Evolutionary conservation across 2,797 vertebrate genomes (phyloP).

Genomic region (Lutra lutra): DNA sequence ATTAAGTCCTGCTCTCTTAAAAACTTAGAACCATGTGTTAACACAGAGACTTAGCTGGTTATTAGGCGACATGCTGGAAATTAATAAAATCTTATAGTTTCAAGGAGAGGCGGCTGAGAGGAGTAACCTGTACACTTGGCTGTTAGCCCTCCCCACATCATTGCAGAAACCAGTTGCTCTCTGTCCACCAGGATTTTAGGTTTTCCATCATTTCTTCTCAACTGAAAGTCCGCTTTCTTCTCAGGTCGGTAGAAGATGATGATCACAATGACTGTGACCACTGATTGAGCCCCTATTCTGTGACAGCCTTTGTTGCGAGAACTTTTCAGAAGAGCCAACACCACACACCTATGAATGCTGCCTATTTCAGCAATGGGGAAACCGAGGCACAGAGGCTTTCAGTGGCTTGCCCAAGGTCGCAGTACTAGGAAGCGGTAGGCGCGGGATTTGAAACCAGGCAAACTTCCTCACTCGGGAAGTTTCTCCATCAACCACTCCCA

Average conservation of each 20-base stretch:
- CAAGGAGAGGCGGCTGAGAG: neutral
- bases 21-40: neutral
- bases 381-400: neutral
- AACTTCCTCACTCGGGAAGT: neutral
- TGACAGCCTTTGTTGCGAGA: neutral
- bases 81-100: neutral
- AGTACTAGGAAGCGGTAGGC: neutral
- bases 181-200: neutral
- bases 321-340: neutral
- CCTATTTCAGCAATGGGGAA: neutral
- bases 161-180: neutral
- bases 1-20: neutral
- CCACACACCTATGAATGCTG: neutral
- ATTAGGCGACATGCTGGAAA: neutral
- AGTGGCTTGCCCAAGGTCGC: neutral
- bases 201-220: neutral
- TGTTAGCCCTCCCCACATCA: neutral
- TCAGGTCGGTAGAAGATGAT: neutral
- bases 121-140: accelerated
- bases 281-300: neutral
- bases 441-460: neutral
- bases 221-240: neutral
- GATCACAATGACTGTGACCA: accelerated
- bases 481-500: neutral
- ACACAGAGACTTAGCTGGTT: neutral